Percentiles rank a stretch among this genome's conserved stretches.
Evolutionary conservation across 2,797 vertebrate species (phyloP).

Genomic region (Oryzias dopingdopingensis): DNA sequence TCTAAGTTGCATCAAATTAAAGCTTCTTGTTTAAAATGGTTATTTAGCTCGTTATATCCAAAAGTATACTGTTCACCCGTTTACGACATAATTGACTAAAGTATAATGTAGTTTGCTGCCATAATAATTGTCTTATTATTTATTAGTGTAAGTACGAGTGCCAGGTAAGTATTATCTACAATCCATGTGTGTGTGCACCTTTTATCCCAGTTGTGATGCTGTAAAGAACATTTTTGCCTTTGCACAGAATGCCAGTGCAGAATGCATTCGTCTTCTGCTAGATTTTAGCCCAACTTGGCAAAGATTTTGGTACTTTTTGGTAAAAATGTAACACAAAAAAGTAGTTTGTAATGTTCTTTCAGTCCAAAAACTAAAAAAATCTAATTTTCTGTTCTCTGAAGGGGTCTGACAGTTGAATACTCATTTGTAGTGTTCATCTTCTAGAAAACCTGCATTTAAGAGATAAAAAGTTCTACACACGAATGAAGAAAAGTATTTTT

Average conservation of each 20-base stretch:
- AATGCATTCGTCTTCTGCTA: not conserved
- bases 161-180: too few relatives aligned
- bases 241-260: not conserved
- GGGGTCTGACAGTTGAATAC: conserved; percentile 12
- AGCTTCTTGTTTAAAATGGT: not conserved
- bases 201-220: conserved; percentile 16
- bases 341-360: not conserved
- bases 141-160: too few relatives aligned
- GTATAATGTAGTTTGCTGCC: too few relatives aligned
- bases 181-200: not conserved
- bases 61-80: not conserved
- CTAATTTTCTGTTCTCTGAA: not conserved
- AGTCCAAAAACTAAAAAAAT: too few relatives aligned
- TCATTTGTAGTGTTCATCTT: conserved; percentile 29
- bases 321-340: conserved; percentile 2
- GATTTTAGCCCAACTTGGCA: conserved; percentile 3
- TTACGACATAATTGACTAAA: too few relatives aligned
- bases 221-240: conserved; percentile 6
- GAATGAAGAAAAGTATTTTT: too few relatives aligned
- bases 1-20: not conserved
- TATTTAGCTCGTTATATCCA: too few relatives aligned
- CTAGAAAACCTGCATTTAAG: too few relatives aligned
- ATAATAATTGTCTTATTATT: too few relatives aligned
- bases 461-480: too few relatives aligned
- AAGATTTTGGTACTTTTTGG: conserved; percentile 2